Conservation (phyloP, 2,797 vertebrate species). For the Pampus argenteus region DNA sequence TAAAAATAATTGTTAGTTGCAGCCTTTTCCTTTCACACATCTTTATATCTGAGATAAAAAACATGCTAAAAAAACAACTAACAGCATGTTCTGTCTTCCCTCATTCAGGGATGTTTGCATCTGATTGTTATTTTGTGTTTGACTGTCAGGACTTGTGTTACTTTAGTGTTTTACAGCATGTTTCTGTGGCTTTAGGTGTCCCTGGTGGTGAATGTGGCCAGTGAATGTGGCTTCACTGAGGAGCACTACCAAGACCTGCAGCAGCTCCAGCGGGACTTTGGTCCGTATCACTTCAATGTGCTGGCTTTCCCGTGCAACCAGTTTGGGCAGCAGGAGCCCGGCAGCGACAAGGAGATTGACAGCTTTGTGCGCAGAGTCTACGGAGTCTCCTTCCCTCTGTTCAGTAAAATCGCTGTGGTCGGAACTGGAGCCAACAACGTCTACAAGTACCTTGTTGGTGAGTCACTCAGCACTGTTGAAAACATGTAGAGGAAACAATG, state of each 20-base stretch:
- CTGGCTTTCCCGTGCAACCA: conserved; percentile 98
- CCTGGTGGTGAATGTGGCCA: conserved; percentile 95
- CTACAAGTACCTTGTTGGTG: conserved; percentile 92
- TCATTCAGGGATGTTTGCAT: not conserved
- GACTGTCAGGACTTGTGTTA: not conserved
- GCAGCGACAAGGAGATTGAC: conserved; percentile 94
- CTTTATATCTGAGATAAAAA: not conserved
- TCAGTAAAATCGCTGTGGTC: conserved; percentile 92
- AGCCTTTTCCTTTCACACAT: not conserved
- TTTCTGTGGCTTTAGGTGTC: conserved; percentile 86
- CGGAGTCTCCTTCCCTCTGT: conserved; percentile 93
- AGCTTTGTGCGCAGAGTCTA: conserved; percentile 91
- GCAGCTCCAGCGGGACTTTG: conserved; percentile 92
- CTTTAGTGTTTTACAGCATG: not conserved
- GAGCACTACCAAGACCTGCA: conserved; percentile 93
- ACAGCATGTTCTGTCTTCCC: not conserved
- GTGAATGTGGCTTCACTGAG: conserved; percentile 95
- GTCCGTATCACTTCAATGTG: conserved; percentile 94
- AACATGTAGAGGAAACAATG: too few species aligned
- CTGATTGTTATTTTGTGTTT: not conserved
- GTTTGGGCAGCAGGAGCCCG: conserved; percentile 96
- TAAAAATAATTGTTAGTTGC: too few species aligned
- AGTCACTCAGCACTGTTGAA: conserved; percentile 56
- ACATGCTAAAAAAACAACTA: conserved; percentile 1
- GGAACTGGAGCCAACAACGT: conserved; percentile 91